Base-by-base conservation (phyloP, 2,797 vertebrate species). In the Gymnothorax reevesii region DNA sequence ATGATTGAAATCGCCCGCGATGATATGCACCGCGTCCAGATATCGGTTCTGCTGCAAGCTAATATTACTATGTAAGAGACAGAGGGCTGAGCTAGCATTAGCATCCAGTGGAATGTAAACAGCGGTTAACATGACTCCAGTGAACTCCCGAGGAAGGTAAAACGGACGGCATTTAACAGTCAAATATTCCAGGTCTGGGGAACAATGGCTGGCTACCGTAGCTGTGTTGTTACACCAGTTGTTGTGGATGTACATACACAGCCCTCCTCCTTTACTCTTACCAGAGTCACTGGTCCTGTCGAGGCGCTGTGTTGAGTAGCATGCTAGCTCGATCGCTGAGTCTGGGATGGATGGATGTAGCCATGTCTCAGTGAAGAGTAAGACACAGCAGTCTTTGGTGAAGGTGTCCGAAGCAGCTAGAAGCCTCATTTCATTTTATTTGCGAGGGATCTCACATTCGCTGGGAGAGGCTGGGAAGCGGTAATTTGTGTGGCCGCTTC, bases 291-390 rank as follows among this genome's bases (percentile, higher is more conserved):
- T 15, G 3, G 83, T 87, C 27, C 83, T 87, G 7, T 87, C 83
- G 4, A 52, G 52, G 82, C 49, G 9, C 49, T 57, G 75, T 9
- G 20, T n/a, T n/a, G n/a, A n/a, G n/a, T n/a, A n/a, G 27, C 22
- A 75, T 7, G 17, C 75, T 87, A 85, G 83, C 42, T 82, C 59
- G 25, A 87, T 69, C 7, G 73, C 62, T 0, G 27, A 2, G 4
- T 85, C 60, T 0, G 52, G 75, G 22, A 80, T 22, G 52, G 15
- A 79, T 8, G 9, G n/a, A 8, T 84, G 57, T 69, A 79, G 86
- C 86, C 73, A 77, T 6, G 73, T 77, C 73, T 82, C 84, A 55
- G 57, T 82, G 5, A 87, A 64, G 4, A 87, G 13, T 60, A 66
- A 55, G 7, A 52, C n/a, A n/a, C n/a, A n/a, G n/a, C n/a, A n/a